Evolutionary conservation across 2,113 vertebrate species (phyloP).

Genomic region (Nycticorax nycticorax): DNA sequence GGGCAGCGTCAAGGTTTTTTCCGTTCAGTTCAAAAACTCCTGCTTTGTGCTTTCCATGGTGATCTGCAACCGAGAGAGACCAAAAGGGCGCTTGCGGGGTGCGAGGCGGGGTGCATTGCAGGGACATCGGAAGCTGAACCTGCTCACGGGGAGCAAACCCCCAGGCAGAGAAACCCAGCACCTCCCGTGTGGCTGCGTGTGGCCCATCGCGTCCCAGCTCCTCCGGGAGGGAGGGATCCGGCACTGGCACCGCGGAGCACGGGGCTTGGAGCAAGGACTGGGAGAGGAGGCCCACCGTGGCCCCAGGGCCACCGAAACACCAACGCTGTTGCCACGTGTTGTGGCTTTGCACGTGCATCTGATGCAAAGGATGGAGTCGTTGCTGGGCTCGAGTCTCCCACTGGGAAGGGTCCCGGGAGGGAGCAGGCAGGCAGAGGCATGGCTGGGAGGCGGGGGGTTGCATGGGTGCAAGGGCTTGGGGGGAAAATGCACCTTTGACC

Average conservation of each 20-base stretch:
- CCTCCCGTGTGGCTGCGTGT: rapidly evolving
- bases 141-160: not conserved
- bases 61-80: not conserved
- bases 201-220: not conserved
- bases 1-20: not conserved
- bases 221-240: rapidly evolving
- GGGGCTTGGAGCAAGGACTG: not conserved
- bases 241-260: rapidly evolving
- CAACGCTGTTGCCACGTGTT: rapidly evolving
- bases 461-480: too few species aligned
- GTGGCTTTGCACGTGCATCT: rapidly evolving
- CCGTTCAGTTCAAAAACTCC: not conserved
- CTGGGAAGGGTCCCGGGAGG: not conserved
- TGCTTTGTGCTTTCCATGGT: rapidly evolving
- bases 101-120: not conserved
- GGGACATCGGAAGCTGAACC: not conserved
- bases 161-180: not conserved
- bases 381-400: not conserved
- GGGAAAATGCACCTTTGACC: not conserved
- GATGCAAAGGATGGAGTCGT: not conserved
- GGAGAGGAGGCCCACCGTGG: not conserved
- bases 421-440: not conserved
- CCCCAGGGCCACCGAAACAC: not conserved
- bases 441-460: not conserved
- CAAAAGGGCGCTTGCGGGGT: not conserved